Evolutionary conservation across 2,888 invertebrate species (phyloP).

Genomic region (Mactromeris polynyma): DNA sequence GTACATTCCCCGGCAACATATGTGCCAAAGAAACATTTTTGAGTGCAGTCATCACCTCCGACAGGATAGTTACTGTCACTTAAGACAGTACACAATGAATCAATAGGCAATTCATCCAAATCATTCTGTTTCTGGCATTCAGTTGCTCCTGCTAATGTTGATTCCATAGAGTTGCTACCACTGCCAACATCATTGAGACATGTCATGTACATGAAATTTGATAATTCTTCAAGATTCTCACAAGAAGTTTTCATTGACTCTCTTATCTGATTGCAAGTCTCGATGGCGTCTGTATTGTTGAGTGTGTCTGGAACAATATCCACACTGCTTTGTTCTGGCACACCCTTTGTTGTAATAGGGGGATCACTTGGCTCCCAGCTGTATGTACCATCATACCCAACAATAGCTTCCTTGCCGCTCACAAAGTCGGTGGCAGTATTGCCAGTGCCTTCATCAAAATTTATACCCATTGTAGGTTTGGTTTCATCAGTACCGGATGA

Average conservation of each 20-base stretch:
- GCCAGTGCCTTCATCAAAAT: constrained; percentile 60
- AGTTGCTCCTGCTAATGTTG: constrained; percentile 61
- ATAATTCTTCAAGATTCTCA: constrained; percentile 26
- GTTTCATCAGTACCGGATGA: background rate
- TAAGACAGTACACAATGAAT: constrained; percentile 67
- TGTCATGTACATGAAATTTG: constrained; percentile 64
- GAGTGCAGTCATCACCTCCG: constrained; percentile 67
- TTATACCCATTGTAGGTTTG: constrained; percentile 48
- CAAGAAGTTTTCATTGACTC: constrained; percentile 32
- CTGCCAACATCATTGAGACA: constrained; percentile 71
- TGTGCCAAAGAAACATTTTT: constrained; percentile 61
- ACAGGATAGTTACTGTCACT: constrained; percentile 57
- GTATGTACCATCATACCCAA: constrained; percentile 41
- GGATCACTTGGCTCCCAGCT: constrained; percentile 52
- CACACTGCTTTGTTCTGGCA: constrained; percentile 28
- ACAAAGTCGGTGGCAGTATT: constrained; percentile 47
- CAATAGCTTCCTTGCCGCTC: constrained; percentile 42
- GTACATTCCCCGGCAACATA: constrained; percentile 44
- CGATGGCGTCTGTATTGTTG: background rate
- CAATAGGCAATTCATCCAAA: constrained; percentile 63
- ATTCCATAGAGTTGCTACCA: constrained; percentile 47
- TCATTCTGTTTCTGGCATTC: constrained; percentile 59
- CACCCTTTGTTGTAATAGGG: constrained; percentile 44
- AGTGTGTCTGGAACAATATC: constrained; percentile 35
- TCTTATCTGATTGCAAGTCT: constrained; percentile 42